Percentiles rank a stretch among this genome's conserved stretches.
Evolutionary conservation across 1,140 invertebrate species (phyloP).

Genomic region (Drosophila quadrilineata): DNA sequence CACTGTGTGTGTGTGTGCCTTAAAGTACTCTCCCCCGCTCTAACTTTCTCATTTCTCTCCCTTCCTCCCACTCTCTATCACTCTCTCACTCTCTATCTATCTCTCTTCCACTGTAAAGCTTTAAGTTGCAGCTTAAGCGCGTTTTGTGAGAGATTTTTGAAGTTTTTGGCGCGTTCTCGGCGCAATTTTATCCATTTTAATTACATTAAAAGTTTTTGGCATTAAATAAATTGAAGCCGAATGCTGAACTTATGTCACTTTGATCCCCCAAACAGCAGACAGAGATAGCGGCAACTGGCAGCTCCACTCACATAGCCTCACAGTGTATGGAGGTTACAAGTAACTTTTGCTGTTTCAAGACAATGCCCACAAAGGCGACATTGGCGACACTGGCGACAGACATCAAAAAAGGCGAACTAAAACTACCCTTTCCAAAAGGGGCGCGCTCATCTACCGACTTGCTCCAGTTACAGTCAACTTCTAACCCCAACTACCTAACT

Average conservation of each 20-base stretch:
- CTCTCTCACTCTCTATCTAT: not conserved
- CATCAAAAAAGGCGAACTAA: too few species aligned
- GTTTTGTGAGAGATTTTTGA: conserved; percentile 36
- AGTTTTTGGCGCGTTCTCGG: conserved; percentile 59
- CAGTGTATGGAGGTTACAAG: conserved; percentile 24
- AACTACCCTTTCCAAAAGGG: too few species aligned
- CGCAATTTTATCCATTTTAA: conserved; percentile 73
- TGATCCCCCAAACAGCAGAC: conserved; percentile 45
- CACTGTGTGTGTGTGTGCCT: conserved; percentile 18
- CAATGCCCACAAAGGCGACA: conserved; percentile 47
- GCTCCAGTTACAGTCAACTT: conserved; percentile 22
- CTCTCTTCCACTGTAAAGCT: conserved; percentile 12
- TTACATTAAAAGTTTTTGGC: conserved; percentile 72
- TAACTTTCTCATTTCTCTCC: not conserved
- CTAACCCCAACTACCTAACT: not conserved
- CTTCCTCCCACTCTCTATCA: not conserved
- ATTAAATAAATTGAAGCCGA: conserved; percentile 68
- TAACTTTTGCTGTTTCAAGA: conserved; percentile 60
- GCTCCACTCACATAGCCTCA: too few species aligned
- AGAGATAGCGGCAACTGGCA: too few species aligned
- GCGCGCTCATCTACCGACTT: not conserved
- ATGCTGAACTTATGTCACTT: conserved; percentile 69
- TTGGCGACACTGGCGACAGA: too few species aligned
- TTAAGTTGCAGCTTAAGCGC: too few species aligned
- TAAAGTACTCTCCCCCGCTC: conserved; percentile 31